Base-by-base conservation (phyloP, 2,888 invertebrate genomes). In the Pilophorus perplexus region DNA sequence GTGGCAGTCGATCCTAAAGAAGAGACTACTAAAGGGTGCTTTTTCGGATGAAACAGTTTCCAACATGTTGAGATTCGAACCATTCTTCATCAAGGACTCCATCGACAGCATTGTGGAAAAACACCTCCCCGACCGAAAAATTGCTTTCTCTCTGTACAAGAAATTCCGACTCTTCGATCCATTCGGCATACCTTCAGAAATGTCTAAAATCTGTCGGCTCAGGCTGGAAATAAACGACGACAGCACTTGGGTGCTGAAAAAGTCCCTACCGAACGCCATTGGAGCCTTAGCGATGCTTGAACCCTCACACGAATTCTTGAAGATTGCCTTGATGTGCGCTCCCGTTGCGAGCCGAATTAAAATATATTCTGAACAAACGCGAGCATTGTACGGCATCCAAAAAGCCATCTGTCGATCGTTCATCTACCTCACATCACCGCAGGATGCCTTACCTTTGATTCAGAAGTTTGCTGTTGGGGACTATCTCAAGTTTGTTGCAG, bases 401-500 rank as follows among this genome's bases (percentile, higher is more conserved):
- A 38, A 18, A 28, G 65, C 28, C 6, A 42, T 70, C 12, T 40
- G 48, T 6, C 0, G 14, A 3, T 57, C 54, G 25, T 42, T 70
- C 8, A 67, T 60, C 10, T 33, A 66, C 25, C 23, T 67, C 14
- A 28, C 64, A n/a, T 20, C n/a, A 2, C 66, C 70, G n/a, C 38
- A 33, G 12, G 42, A 54, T 22, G n/a, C 52, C n/a, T 42, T 70
- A 2, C 65, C 18, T n/a, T 3, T 59, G 10, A 16, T 70, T 2
- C 48, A 38, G 2, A 28, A 68, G 33, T 70, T 67, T 57, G 55
- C 70, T 8, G 44, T 38, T 5, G 70, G 70, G 1, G 70, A 70
- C 42, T 70, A 66, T 46, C 54, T 70, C 16, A 70, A 70, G 60
- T 42, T 67, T 10, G 67, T 67, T 16, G 65, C 69, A 6, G 67